Conservation (phyloP, 1,140 invertebrate genomes). For the Scylla paramamosain region DNA sequence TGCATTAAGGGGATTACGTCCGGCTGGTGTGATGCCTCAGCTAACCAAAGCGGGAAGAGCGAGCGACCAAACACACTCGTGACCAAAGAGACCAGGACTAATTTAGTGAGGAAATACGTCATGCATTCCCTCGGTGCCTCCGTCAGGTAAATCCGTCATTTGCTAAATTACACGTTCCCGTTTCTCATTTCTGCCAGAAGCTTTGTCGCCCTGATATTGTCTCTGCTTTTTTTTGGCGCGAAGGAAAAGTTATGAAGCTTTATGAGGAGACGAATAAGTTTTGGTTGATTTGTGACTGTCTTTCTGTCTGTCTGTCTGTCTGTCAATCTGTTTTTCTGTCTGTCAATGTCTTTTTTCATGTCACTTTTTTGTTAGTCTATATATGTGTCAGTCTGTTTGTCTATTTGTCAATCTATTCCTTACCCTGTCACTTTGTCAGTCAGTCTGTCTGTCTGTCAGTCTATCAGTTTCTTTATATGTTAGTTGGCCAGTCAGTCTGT, state of each 20-base stretch:
- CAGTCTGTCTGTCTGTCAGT: not conserved
- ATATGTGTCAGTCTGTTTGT: not conserved
- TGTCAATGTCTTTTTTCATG: not conserved
- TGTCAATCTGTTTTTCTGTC: not conserved
- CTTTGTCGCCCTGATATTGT: not conserved
- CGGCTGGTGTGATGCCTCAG: not conserved
- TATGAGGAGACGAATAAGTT: not conserved
- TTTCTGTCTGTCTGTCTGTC: not conserved
- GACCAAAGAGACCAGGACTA: not conserved
- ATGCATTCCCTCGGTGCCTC: not conserved
- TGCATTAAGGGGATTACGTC: not conserved
- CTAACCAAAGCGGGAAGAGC: not conserved
- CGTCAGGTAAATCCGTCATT: not conserved
- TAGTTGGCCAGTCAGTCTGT: not conserved
- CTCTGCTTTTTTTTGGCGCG: not conserved
- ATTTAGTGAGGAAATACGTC: not conserved
- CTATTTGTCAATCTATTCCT: not conserved
- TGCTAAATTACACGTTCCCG: not conserved
- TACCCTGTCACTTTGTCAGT: too few species aligned
- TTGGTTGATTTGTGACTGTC: not conserved
- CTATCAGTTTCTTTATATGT: not conserved
- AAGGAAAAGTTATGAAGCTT: not conserved
- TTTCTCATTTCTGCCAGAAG: not conserved
- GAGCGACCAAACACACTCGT: not conserved
- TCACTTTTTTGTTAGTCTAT: not conserved